Evolutionary conservation across 2,797 vertebrate genomes (phyloP), one percentile per base, ranked within the genome.

Genomic region (Etheostoma nigrum): DNA sequence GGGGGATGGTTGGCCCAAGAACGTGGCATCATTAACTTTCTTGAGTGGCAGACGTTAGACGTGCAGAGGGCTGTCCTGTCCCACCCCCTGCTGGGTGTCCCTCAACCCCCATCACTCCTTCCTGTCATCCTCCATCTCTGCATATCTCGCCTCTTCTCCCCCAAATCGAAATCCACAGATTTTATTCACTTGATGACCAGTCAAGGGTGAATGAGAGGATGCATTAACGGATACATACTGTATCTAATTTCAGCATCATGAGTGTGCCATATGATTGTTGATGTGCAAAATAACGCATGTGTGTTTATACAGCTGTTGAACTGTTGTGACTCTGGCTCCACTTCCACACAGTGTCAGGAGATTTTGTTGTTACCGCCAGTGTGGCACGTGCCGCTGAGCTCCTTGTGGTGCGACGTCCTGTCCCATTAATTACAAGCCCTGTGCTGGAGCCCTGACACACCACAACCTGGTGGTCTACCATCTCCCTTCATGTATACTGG

Each of bases 21-120:
- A 90, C 1, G 33, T 49, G 0, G 83, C 87, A 90, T 95, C 96
- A 94, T 96, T 96, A 96, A 93, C 94, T 94, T 91, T 72, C 71
- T 93, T 95, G 94, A 96, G 92, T 96, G 96, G 95, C 96, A 96
- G 95, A 92, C 89, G 86, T 91, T 85, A 57, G 95, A 94, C 91
- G 95, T 95, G 89, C 91, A 82, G 85, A 92, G 90, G 92, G 82
- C 94, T 93, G 84, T 93, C 94, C 81, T 86, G 93, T 93, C 90
- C 88, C 74, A 76, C 91, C 89, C 93, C 95, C 93, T 92, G 93
- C 93, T 91, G 87, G 83, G 91, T 92, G 92, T 92, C 90, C 74
- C 89, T 92, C 90, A 88, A 84, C 87, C 90, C 89, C 86, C 89
- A 89, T 94, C 89, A 89, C 79, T 89, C 88, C 84, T 86, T 72